phyloP scores from a whole-genome alignment of 1,140 invertebrate genomes.

The Apis florea region DNA sequence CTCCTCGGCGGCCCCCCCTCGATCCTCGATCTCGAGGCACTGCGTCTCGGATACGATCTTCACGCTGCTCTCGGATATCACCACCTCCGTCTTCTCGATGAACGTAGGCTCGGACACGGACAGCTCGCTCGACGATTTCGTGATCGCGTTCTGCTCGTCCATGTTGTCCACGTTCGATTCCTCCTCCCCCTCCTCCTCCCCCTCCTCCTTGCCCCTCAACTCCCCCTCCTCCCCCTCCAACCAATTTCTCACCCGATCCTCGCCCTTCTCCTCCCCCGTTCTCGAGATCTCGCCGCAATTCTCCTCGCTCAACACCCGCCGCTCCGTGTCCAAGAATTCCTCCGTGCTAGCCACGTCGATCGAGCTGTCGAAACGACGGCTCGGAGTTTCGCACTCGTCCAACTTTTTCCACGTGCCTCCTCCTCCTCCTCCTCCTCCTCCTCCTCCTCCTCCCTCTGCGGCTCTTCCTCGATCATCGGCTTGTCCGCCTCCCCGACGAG shows the following conservation, averaged over 20 bases:
- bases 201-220: not conserved
- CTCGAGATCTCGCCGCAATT: not conserved
- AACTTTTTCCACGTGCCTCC: slow-evolving; percentile 1
- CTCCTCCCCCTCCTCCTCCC: slow-evolving; percentile 12
- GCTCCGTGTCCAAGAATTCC: slow-evolving; percentile 58
- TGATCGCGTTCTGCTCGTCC: slow-evolving; percentile 50
- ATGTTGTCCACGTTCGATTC: slow-evolving; percentile 44
- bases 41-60: slow-evolving; percentile 47
- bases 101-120: slow-evolving; percentile 55
- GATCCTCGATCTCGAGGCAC: slow-evolving; percentile 9
- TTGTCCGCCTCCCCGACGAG: not conserved
- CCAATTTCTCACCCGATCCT: not conserved
- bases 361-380: slow-evolving; percentile 38
- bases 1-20: slow-evolving; percentile 46
- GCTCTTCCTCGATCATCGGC: not conserved
- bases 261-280: not conserved
- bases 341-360: slow-evolving; percentile 39
- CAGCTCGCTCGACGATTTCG: slow-evolving; percentile 56
- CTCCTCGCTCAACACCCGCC: slow-evolving; percentile 52
- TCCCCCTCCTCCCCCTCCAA: not conserved
- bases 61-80: slow-evolving; percentile 32
- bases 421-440: slow-evolving; percentile 12
- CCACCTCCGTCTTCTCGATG: slow-evolving; percentile 56
- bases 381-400: slow-evolving; percentile 26
- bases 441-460: not conserved